Percentiles rank a stretch among this genome's conserved stretches.
Conservation (phyloP, 2,113 vertebrate genomes). For the Microcebus murinus region DNA sequence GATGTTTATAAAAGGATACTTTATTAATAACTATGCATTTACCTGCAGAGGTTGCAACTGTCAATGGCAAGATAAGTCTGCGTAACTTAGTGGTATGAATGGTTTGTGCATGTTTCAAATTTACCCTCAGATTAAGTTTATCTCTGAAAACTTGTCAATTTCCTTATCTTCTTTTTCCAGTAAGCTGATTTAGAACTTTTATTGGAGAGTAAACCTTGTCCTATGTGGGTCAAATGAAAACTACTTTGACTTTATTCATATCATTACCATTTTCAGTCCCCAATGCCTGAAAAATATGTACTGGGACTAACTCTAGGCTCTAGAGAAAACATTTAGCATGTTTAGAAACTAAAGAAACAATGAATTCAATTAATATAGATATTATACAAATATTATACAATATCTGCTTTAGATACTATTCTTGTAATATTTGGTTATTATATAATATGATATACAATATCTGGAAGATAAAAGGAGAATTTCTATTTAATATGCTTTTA, state of each 20-base stretch:
- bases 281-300: conserved; percentile 27
- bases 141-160: neutral
- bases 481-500: conserved; percentile 38
- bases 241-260: neutral
- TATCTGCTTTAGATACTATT: neutral
- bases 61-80: neutral
- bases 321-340: neutral
- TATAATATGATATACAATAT: neutral
- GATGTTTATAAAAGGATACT: neutral
- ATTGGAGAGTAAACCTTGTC: neutral
- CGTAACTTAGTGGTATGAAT: neutral
- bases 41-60: neutral
- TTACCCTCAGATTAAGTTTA: neutral
- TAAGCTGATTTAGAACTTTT: conserved; percentile 27
- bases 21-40: too few species aligned
- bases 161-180: neutral
- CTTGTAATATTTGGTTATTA: neutral
- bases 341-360: conserved; percentile 35
- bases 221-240: conserved; percentile 22
- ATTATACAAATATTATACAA: neutral
- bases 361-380: neutral
- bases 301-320: neutral
- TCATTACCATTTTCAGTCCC: conserved; percentile 1
- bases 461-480: conserved; percentile 8
- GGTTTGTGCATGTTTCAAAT: neutral